phyloP scores from a whole-genome alignment of 2,113 vertebrate species.

The Periophthalmodon schlosseri region DNA sequence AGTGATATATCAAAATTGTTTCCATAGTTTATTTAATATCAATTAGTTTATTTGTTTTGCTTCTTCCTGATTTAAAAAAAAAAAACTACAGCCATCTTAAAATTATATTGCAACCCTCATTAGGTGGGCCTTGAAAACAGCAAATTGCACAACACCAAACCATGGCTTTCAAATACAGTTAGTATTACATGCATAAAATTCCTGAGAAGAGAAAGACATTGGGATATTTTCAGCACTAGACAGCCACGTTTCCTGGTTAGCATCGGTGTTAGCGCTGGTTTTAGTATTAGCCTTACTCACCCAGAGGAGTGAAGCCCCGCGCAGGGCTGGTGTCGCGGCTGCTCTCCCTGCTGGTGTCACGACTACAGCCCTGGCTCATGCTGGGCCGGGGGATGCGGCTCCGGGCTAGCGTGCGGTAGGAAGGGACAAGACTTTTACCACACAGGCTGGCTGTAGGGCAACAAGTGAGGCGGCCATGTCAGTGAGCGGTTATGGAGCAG shows the following conservation, averaged over 20 bases:
- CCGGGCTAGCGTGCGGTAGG: slow-evolving; percentile 98
- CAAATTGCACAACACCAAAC: background rate
- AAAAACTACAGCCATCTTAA: too few relatives aligned
- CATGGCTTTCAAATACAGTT: slow-evolving; percentile 11
- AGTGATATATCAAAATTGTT: too few relatives aligned
- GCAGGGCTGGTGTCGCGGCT: slow-evolving; percentile 99
- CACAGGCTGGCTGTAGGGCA: slow-evolving; percentile 83
- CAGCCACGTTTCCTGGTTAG: background rate
- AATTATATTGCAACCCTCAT: too few relatives aligned
- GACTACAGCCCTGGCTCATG: slow-evolving; percentile 99
- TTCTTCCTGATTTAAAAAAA: too few relatives aligned
- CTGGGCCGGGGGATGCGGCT: slow-evolving; percentile 99
- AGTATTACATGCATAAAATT: slow-evolving; percentile 61
- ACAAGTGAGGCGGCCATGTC: slow-evolving; percentile 72
- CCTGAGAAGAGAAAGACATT: slow-evolving; percentile 33
- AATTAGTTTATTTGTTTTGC: too few relatives aligned
- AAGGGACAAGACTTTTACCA: slow-evolving; percentile 96
- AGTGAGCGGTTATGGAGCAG: slow-evolving; percentile 42
- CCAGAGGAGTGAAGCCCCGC: slow-evolving; percentile 95
- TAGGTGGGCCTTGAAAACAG: too few relatives aligned
- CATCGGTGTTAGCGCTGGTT: background rate
- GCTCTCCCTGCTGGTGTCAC: slow-evolving; percentile 99
- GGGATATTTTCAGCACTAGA: slow-evolving; percentile 3
- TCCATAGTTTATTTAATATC: too few relatives aligned
- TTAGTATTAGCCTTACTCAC: slow-evolving; percentile 84